Evolutionary conservation across 2,113 vertebrate genomes (phyloP).

Genomic region (Dolichallabes microphthalmus): DNA sequence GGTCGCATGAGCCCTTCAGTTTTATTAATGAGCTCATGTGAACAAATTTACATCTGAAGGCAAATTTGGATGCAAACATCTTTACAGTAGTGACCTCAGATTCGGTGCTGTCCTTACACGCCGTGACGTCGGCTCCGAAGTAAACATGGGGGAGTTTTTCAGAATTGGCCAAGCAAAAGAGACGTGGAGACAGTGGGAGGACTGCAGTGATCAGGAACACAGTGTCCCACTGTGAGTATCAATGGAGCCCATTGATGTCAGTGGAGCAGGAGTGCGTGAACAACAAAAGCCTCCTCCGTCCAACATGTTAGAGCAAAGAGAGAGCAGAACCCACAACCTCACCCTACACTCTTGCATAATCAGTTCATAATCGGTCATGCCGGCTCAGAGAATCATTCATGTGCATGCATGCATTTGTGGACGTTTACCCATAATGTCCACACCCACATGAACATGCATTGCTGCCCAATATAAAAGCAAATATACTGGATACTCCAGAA

Average conservation of each 20-base stretch:
- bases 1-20: neutral
- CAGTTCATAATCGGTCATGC: neutral
- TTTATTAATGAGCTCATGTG: neutral
- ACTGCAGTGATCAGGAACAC: constrained; percentile 20
- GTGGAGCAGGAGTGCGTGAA: constrained; percentile 1
- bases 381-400: neutral
- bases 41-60: neutral
- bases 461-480: neutral
- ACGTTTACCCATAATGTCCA: neutral
- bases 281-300: constrained; percentile 32
- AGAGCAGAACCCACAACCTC: constrained; percentile 31
- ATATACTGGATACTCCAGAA: neutral
- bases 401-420: neutral
- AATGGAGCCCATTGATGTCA: constrained; percentile 46
- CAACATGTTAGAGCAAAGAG: constrained; percentile 37
- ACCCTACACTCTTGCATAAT: constrained; percentile 42
- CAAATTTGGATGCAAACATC: constrained; percentile 29
- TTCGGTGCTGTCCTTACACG: neutral
- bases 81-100: neutral
- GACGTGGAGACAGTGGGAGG: constrained; percentile 16
- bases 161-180: neutral
- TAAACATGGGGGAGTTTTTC: constrained; percentile 2
- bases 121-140: neutral
- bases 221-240: constrained; percentile 38
- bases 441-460: constrained; percentile 19